Base-by-base conservation (phyloP, 2,888 invertebrate species). In the Geotrupes spiniger region DNA sequence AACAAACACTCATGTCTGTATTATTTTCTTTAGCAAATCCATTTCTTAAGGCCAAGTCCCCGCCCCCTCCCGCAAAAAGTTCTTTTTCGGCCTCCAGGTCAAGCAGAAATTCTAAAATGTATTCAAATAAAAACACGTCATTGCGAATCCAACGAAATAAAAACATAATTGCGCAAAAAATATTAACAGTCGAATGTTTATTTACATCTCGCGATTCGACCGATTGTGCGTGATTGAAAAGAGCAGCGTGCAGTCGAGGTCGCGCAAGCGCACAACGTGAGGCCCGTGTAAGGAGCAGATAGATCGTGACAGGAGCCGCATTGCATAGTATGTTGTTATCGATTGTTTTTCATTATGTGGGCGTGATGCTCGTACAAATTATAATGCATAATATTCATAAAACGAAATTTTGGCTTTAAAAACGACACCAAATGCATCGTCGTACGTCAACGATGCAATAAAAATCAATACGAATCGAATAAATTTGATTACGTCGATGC, bases 211-310 rank as follows among this genome's bases (percentile, higher is more conserved):
- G 29, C 33, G 43, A n/a, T 10, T 33, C 33, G 37, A 31, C 37
- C 25, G 49, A 37, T 47, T 33, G 41, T 42, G 33, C 31, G 41
- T 44, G 41, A 46, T 46, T 40, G 39, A 46, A 50, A 51, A 38
- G 31, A 49, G 49, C 42, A 28, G 51, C 46, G 47, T 46, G 51
- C 38, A 45, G 49, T 61, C 66, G 69, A 68, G 68, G 70, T 68
- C 69, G 70, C 71, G 67, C 70, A 61, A 57, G 70, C 70, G 68
- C 63, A 26, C 9, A 28, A 14, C 17, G 25, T 21, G 69, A 59
- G 69, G 70, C 68, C 69, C 71, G 61, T 58, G 64, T 65, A 70
- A 70, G 71, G 71, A 68, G 70, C 64, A 64, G 40, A 37, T 36
- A 33, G 41, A 37, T 46, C 53, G 50, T 49, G 51, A 46, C 51